Percentiles rank a stretch among this genome's conserved stretches.
Evolutionary conservation across 1,140 invertebrate genomes (phyloP).

Genomic region (Trichoplusia ni): DNA sequence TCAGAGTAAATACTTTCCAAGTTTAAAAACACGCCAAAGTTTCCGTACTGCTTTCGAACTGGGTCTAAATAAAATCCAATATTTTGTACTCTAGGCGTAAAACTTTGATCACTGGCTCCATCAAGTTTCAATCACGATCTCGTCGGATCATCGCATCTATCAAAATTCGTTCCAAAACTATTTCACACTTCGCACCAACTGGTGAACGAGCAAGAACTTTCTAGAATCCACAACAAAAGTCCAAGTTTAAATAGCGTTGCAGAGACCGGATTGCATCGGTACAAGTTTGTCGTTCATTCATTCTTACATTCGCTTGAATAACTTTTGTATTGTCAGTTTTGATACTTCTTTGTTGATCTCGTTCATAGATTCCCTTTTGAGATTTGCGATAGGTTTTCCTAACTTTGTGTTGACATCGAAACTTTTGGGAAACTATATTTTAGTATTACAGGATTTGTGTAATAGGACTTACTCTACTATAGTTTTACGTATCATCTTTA

Average conservation of each 20-base stretch:
- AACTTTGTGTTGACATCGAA: background rate
- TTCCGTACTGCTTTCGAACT: background rate
- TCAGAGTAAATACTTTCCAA: too few relatives aligned
- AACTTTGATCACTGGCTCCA: background rate
- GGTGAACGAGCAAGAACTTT: background rate
- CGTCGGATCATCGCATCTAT: conserved; percentile 13
- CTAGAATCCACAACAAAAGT: conserved; percentile 9
- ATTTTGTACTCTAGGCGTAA: background rate
- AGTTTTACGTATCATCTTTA: too few relatives aligned
- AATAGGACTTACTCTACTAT: too few relatives aligned
- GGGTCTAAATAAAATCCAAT: background rate
- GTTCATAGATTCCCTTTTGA: background rate
- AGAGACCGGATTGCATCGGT: conserved; percentile 10
- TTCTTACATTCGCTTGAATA: conserved; percentile 10
- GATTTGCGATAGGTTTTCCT: background rate
- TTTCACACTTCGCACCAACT: background rate
- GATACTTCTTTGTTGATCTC: background rate
- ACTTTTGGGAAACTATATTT: background rate
- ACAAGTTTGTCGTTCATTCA: conserved; percentile 11
- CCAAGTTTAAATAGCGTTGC: conserved; percentile 18
- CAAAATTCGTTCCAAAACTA: conserved; percentile 8
- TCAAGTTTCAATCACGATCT: conserved; percentile 17
- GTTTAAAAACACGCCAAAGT: too few relatives aligned
- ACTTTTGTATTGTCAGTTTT: conserved; percentile 13
- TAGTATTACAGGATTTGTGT: background rate